Evolutionary conservation across 2,113 vertebrate species (phyloP), one percentile per base, ranked within the genome.

Genomic region (Pterophyllum scalare): DNA sequence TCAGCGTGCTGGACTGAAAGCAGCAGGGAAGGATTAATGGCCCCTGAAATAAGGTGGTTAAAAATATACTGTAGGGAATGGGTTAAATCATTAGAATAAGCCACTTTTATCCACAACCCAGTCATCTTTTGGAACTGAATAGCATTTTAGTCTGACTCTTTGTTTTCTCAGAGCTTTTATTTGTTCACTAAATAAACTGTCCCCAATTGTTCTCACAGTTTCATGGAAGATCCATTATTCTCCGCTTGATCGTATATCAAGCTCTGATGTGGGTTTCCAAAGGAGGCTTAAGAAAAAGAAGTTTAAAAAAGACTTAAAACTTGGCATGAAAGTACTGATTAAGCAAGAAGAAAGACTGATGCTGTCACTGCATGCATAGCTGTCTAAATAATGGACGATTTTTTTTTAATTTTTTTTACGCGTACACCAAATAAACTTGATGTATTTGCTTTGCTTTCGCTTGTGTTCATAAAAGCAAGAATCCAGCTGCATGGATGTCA

Each of bases 341-440:
- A 81, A 79, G 57, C 67, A 75, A 78, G 76, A 86, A 72, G 82
- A 82, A 85, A 80, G 79, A 17, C 60, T 12, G 59, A 38, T 56
- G 75, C 75, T 90, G 87, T 79, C 86, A 22, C 74, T 79, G 60
- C 79, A 81, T 90, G 85, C 84, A 92, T 56, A 81, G 82, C 90
- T 94, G 86, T 93, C 89, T 92, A 72, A 78, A 52, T 83, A 93
- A 92, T 84, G 67, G 80, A 91, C 88, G 80, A 84, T 85, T 80
- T 86, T 82, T 86, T 46, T 43, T 43, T 1, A 5, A n/a, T 82
- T 49, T 49, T 12, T 28, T 70, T 49, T 28, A 85, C 88, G 72
- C 83, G 49, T 22, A 58, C 52, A 77, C 80, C 80, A 91, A 92
- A 90, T 85, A 88, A 93, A 86, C 77, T 83, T 35, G 11, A 72